Evolutionary conservation across 2,113 vertebrate genomes (phyloP).

Genomic region (Alosa alosa): DNA sequence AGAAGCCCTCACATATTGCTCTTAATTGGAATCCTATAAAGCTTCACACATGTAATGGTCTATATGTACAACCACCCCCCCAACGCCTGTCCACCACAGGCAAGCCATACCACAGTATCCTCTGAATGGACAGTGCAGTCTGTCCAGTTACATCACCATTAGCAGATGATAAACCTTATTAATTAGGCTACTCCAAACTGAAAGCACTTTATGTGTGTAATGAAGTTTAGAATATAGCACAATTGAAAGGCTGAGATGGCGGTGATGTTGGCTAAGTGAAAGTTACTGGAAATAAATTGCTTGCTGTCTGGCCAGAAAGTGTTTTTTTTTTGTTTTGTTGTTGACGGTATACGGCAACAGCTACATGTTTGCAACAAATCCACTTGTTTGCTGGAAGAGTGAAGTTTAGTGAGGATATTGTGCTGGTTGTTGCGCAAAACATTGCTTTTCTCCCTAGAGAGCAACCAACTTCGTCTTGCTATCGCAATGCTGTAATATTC

Average conservation of each 20-base stretch:
- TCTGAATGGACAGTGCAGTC: background rate
- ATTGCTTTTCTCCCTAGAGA: conserved; percentile 69
- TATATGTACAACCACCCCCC: conserved; percentile 4
- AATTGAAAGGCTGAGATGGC: background rate
- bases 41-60: conserved; percentile 29
- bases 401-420: conserved; percentile 74
- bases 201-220: background rate
- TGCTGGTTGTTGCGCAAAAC: conserved; percentile 74
- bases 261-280: background rate
- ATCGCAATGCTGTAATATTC: conserved; percentile 78
- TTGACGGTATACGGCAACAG: background rate
- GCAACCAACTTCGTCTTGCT: conserved; percentile 74
- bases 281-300: background rate
- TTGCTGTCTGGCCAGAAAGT: background rate
- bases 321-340: background rate
- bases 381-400: conserved; percentile 17
- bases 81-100: background rate
- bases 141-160: background rate
- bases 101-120: background rate
- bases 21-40: conserved; percentile 36
- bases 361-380: conserved; percentile 15
- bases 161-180: background rate
- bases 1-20: conserved; percentile 29
- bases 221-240: background rate
- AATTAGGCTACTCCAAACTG: background rate